Base-by-base conservation (phyloP, 2,797 vertebrate species). In the Lepus townsendii region DNA sequence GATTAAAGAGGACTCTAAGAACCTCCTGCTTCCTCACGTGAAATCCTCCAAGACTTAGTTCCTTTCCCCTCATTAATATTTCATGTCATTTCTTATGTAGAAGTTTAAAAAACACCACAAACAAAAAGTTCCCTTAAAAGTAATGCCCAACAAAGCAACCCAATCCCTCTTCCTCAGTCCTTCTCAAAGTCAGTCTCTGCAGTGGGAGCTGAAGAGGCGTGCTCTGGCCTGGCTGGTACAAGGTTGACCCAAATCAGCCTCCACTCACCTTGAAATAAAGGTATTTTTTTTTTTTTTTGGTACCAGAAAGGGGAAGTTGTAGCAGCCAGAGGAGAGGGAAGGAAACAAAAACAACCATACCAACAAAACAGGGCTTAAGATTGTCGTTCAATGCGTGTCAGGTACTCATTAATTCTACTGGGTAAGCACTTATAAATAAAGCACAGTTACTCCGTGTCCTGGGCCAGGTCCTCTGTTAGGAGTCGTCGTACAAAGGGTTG, bases 401-500 rank as follows among this genome's bases (percentile, higher is more conserved):
- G 13, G 88, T 95, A 95, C 93, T 95, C 85, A 68, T 97, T 68
- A 96, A 96, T 90, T 97, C 96, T 98, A 98, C 97, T 96, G 97
- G 96, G 79, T 93, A 98, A 98, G 97, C 90, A 26, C 95, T 97
- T 97, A 98, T 98, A 98, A 98, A 98, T 98, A 95, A 98, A 96
- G 88, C 94, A 82, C 35, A 92, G 86, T 82, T 52, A 20, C 71
- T 93, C 69, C 89, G 91, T 77, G 78, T 83, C 66, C 42, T 26
- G 1, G 10, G 8, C 90, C 50, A 72, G 0, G 0, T 95, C 88
- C 94, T 96, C n/a, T 69, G 97, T 98, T 98, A 99, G 97, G 98
- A 99, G 91, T 99, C 98, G 0, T 99, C 99, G 0, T 99, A 99
- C 82, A 99, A 98, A 17, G 99, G 99, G 96, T 99, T 99, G 98